phyloP scores from a whole-genome alignment of 2,888 invertebrate genomes.

The Agrilus cyanescens region DNA sequence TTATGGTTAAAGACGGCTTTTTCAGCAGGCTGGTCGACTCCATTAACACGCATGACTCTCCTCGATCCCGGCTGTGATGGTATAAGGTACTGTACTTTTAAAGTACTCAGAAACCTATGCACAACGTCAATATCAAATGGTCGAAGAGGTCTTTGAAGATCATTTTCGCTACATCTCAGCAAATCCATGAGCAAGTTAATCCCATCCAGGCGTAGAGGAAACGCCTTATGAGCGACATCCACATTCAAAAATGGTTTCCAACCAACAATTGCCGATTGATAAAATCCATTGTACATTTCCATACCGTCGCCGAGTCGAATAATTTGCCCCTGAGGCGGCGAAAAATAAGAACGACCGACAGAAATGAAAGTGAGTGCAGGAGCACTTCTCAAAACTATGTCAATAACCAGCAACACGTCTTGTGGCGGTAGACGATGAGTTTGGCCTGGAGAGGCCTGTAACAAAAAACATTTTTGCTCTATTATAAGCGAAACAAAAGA shows the following conservation, averaged over 20 bases:
- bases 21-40: slow-evolving; percentile 29
- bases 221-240: slow-evolving; percentile 76
- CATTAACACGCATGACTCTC: slow-evolving; percentile 38
- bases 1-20: slow-evolving; percentile 30
- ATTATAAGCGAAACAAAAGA: too few species aligned
- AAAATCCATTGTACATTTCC: slow-evolving; percentile 88
- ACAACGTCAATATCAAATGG: slow-evolving; percentile 2
- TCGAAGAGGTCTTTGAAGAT: slow-evolving; percentile 14
- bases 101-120: slow-evolving; percentile 7
- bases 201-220: slow-evolving; percentile 46
- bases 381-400: slow-evolving; percentile 65
- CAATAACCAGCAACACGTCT: slow-evolving; percentile 64
- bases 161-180: slow-evolving; percentile 3
- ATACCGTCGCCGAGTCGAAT: slow-evolving; percentile 63
- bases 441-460: slow-evolving; percentile 29
- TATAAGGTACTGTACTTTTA: slow-evolving; percentile 38
- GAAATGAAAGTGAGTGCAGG: slow-evolving; percentile 40
- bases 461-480: slow-evolving; percentile 13
- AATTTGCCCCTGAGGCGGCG: slow-evolving; percentile 29
- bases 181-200: slow-evolving; percentile 33
- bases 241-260: slow-evolving; percentile 83
- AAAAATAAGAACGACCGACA: slow-evolving; percentile 74
- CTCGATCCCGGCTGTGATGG: slow-evolving; percentile 32
- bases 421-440: slow-evolving; percentile 34
- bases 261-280: slow-evolving; percentile 83